Evolutionary conservation across 2,113 vertebrate genomes (phyloP).

Genomic region (Casuarius casuarius): DNA sequence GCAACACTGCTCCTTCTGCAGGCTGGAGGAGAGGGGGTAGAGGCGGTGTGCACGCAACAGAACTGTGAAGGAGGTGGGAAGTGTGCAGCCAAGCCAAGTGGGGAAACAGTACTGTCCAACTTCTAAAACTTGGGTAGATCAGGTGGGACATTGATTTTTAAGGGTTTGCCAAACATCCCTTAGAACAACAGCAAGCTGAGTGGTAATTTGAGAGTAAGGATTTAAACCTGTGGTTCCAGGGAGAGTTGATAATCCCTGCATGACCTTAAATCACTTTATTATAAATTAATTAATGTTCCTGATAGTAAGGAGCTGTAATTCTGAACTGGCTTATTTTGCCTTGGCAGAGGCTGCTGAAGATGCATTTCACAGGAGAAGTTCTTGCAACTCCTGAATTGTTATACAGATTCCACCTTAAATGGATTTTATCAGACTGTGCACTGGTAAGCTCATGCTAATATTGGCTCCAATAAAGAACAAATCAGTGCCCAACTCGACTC

Average conservation of each 20-base stretch:
- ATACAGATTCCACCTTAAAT: constrained; percentile 87
- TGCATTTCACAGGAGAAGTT: constrained; percentile 11
- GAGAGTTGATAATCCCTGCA: background rate
- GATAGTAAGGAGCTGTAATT: background rate
- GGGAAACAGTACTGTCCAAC: background rate
- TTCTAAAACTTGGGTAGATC: background rate
- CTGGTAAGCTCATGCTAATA: constrained; percentile 84
- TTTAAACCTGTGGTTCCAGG: background rate
- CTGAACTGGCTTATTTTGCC: background rate
- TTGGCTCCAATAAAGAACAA: constrained; percentile 90
- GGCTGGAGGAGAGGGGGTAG: background rate
- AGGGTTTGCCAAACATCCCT: background rate
- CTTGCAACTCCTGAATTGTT: constrained; percentile 3
- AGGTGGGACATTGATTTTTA: background rate
- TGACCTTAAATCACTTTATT: background rate
- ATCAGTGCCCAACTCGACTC: constrained; percentile 84
- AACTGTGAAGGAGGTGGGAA: background rate
- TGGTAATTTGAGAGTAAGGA: background rate
- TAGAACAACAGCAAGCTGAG: background rate
- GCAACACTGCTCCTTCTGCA: background rate
- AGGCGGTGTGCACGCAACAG: background rate
- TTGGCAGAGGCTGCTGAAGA: background rate
- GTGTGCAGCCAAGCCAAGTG: background rate
- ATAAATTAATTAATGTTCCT: background rate
- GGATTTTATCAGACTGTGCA: constrained; percentile 79